Base-by-base conservation (phyloP, 2,797 vertebrate species). In the Poecilia wingei region DNA sequence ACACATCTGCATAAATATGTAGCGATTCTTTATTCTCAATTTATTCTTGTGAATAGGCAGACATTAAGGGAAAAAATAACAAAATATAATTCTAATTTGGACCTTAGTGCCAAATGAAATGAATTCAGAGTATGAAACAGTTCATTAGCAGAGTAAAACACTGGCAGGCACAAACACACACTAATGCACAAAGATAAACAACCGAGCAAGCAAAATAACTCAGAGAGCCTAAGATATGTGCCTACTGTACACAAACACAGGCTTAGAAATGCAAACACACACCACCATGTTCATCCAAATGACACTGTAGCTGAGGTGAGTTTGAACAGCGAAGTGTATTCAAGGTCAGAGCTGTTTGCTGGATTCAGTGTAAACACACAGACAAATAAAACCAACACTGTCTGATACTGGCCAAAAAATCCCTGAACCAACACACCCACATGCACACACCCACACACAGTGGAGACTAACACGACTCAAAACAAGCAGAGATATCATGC, bases 281-380 rank as follows among this genome's bases (percentile, higher is more conserved):
- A 76, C 49, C 76, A 36, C 49, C 47, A 75, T 70, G 73, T 83
- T 79, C 80, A 76, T 83, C 88, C 79, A 90, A 89, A 92, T 86
- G 85, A 83, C 84, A 86, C 86, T 16, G 53, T 46, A 68, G 82
- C 77, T 51, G 81, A 89, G 90, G 90, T 93, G 85, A 90, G 89
- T 92, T 83, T 81, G 84, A 90, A 93, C 92, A 95, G 90, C 64
- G 83, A 88, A 84, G 92, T 91, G 88, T 90, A 85, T 89, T 93
- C 93, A 92, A 95, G 95, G 94, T 95, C 93, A 95, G 87, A 89
- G 72, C 69, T 92, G 90, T 91, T 93, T 89, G 90, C 87, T 83
- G 83, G 83, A 80, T 59, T 76, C 77, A 74, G 75, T 61, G 88
- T 79, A 91, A 89, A 90, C 87, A 89, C 85, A 90, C 84, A 90